A percentile compares a stretch with the other conserved stretches of the same genome.
Evolutionary conservation across 2,113 vertebrate genomes (phyloP).

Genomic region (Ifrita kowaldi): DNA sequence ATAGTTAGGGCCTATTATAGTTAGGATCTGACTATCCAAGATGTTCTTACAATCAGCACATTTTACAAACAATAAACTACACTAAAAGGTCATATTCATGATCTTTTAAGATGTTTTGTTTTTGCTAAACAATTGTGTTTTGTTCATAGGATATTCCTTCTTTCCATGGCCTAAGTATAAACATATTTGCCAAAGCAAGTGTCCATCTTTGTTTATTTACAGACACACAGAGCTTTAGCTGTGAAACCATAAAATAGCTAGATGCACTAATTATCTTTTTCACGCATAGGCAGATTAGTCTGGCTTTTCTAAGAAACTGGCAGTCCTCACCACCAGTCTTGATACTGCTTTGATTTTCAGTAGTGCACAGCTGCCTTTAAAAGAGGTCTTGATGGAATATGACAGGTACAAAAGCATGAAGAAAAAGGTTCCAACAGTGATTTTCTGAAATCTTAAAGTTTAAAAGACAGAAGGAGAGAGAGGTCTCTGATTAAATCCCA

Average conservation of each 20-base stretch:
- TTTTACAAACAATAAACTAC: background rate
- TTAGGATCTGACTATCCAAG: background rate
- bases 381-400: slow-evolving; percentile 24
- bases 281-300: background rate
- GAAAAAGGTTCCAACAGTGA: background rate
- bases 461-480: background rate
- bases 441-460: slow-evolving; percentile 30
- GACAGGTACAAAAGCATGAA: slow-evolving; percentile 27
- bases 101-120: background rate
- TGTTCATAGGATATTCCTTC: background rate
- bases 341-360: background rate
- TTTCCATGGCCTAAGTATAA: background rate
- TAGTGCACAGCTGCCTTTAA: background rate
- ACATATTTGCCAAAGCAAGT: background rate
- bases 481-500: background rate
- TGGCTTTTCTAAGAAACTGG: background rate
- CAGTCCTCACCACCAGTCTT: background rate
- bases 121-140: background rate
- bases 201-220: background rate
- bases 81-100: background rate
- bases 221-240: background rate
- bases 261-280: background rate
- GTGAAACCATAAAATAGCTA: background rate
- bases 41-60: background rate
- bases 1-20: background rate